Conservation (phyloP, 2,113 vertebrate genomes). For the Bubalus kerabau region DNA sequence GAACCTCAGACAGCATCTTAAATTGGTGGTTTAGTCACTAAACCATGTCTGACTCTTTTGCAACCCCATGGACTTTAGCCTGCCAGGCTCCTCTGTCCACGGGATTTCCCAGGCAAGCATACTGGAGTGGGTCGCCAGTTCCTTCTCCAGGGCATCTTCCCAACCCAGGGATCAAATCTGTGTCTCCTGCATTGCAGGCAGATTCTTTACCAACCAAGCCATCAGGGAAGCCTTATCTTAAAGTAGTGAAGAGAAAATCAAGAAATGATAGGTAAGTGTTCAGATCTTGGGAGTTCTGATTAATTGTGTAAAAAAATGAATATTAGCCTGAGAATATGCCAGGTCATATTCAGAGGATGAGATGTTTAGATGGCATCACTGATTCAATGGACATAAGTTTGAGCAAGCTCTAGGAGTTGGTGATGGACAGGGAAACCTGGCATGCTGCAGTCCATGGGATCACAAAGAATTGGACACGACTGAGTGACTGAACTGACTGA, state of each 20-base stretch:
- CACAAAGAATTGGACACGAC: accelerated
- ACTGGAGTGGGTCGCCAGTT: not conserved
- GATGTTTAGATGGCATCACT: not conserved
- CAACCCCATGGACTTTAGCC: not conserved
- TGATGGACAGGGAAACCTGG: not conserved
- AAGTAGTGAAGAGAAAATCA: not conserved
- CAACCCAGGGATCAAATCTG: not conserved
- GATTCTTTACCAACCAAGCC: not conserved
- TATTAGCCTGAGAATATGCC: not conserved
- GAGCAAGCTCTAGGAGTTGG: not conserved
- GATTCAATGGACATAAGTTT: not conserved
- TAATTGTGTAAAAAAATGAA: not conserved
- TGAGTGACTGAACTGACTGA: not conserved
- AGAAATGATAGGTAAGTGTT: not conserved
- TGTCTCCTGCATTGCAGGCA: not conserved
- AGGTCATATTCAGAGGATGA: not conserved
- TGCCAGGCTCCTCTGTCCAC: not conserved
- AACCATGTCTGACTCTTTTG: not conserved
- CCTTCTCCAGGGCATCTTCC: not conserved
- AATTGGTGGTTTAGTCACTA: not conserved
- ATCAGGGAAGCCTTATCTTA: not conserved
- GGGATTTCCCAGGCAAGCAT: not conserved
- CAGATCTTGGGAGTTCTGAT: not conserved
- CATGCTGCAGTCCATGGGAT: no score
- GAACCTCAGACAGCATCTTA: not conserved